These are phyloP conservation scores for Sanderia malayensis DNA, from an alignment of 30 jellyfish, hydroid and myxozoan genomes.

Conservation along the genomic window DNA sequence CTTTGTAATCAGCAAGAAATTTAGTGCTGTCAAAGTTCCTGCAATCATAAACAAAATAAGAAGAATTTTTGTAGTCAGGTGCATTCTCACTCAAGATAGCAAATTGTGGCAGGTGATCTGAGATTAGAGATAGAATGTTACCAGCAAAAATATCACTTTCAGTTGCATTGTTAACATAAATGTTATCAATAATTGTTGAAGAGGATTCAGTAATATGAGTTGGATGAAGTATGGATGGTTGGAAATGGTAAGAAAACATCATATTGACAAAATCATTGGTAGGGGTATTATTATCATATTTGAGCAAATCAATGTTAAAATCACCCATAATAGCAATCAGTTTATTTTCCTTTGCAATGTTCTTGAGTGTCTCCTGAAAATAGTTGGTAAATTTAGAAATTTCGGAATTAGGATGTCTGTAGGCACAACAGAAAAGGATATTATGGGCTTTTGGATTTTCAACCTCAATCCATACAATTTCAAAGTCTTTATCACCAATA, in stretches of 20 bases:
- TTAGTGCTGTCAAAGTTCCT: too few relatives aligned
- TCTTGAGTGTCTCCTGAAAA: background rate
- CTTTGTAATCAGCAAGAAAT: conserved; percentile 4
- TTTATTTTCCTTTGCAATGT: conserved; percentile 12
- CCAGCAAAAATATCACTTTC: too few relatives aligned
- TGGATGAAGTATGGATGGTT: conserved; percentile 23
- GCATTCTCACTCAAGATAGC: conserved; percentile 14
- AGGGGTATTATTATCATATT: conserved; percentile 3
- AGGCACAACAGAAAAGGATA: conserved; percentile 20
- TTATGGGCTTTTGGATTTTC: conserved; percentile 2
- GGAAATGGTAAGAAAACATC: conserved; percentile 17
- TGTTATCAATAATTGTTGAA: conserved; percentile 33
- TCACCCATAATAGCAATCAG: conserved; percentile 21
- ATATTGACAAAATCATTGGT: too few relatives aligned
- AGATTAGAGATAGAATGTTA: too few relatives aligned
- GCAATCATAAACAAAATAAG: too few relatives aligned
- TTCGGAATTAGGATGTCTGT: conserved; percentile 11
- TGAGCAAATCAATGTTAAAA: conserved; percentile 23
- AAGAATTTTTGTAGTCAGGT: conserved; percentile 14
- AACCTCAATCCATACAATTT: conserved; percentile 28
- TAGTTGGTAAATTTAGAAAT: conserved; percentile 1
- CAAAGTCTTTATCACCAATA: conserved; percentile 18
- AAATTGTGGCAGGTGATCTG: too few relatives aligned
- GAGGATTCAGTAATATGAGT: conserved; percentile 30
- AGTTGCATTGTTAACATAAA: background rate